Conservation (phyloP, 1,140 invertebrate species). For the Sarcophaga peregrina region DNA sequence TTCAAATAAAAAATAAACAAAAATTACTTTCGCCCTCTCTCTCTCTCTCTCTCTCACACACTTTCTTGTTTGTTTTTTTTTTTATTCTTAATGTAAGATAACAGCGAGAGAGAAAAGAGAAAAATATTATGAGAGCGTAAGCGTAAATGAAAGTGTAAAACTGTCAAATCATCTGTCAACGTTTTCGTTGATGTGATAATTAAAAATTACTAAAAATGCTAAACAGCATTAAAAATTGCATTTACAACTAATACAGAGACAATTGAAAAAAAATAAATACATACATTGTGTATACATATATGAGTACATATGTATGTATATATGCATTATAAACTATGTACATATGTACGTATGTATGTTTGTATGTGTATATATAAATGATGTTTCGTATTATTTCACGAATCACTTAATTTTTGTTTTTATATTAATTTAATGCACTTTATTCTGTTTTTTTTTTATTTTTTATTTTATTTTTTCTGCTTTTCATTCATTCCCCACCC, state of each 20-base stretch:
- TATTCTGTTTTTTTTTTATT: not conserved
- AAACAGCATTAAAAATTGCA: not conserved
- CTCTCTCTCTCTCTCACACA: too few species aligned
- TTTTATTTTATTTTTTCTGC: not conserved
- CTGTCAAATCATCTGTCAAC: constrained; percentile 38
- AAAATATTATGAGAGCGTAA: not conserved
- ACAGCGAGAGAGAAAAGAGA: not conserved
- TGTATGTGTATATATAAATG: constrained; percentile 11
- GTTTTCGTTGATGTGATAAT: constrained; percentile 31
- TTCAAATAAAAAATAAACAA: not conserved
- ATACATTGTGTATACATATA: not conserved
- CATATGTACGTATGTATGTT: constrained; percentile 1
- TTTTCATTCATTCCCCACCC: not conserved
- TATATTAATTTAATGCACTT: constrained; percentile 5
- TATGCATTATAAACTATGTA: not conserved
- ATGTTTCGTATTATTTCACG: constrained; percentile 13
- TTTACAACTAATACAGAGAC: not conserved
- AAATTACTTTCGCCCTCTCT: not conserved
- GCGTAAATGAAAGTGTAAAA: constrained; percentile 25
- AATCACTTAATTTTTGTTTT: constrained; percentile 17
- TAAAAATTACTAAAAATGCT: constrained; percentile 15
- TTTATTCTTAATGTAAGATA: not conserved
- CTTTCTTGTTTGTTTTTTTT: too few species aligned
- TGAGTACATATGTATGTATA: not conserved
- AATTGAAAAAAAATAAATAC: not conserved